Base-by-base conservation (phyloP, 2,888 invertebrate genomes). In the Mythimna vitellina region DNA sequence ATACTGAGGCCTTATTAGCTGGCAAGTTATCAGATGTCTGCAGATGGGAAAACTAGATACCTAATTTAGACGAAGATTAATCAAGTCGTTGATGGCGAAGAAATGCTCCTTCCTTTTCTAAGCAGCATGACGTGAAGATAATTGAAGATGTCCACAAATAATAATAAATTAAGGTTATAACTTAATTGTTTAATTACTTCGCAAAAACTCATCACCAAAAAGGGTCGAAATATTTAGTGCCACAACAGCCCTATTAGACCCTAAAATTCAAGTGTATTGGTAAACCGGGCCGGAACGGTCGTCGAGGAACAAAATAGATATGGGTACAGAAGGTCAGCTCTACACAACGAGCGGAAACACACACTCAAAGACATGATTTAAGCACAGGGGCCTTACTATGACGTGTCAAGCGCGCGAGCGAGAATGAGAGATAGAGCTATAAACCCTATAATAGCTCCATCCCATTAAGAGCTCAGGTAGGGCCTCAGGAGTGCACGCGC, bases 161-260 rank as follows among this genome's bases (percentile, higher is more conserved):
- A 46, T 46, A 46, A 51, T n/a, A n/a, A 51, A n/a, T 51, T n/a
- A 51, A 51, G 49, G 49, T 3, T n/a, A 6, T n/a, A 9, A 9
- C 49, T 12, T 25, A 32, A 53, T 42, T 72, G 7, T 32, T 20
- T 60, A 53, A 53, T 65, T 32, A n/a, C 22, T 49, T 69, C 22
- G 7, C 3, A 5, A 57, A 74, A 69, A 51, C 56, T 51, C 25
- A 62, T 76, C 56, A 61, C 3, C 42, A 62, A 65, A 65, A 62
- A 49, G 38, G 38, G 17, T 65, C n/a, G 53, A 56, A 66, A 81
- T 66, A 72, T 81, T 66, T 60, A 57, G n/a, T 12, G 22, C 5
- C 14, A 38, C 63, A 46, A 68, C 65, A 66, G 25, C 38, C 53
- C 63, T 65, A 64, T 73, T 71, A 78, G 9, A 81, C 73, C 66